Evolutionary conservation across 2,888 invertebrate genomes (phyloP).

Genomic region (Xanthorhoe designata): DNA sequence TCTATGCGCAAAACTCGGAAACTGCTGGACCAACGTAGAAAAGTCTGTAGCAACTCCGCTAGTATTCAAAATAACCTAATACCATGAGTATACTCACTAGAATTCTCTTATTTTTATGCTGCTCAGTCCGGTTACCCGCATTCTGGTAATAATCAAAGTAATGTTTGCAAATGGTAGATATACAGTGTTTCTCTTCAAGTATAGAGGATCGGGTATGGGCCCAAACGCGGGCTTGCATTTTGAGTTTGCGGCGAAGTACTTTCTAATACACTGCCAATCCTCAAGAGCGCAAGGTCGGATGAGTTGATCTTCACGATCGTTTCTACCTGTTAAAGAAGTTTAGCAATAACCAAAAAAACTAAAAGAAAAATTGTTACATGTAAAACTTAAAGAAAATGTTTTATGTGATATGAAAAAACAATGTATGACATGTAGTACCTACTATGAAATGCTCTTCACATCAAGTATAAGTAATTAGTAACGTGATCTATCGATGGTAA

Average conservation of each 20-base stretch:
- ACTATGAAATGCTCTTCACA: too few species aligned
- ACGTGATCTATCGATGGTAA: too few species aligned
- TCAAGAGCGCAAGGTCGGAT: slow-evolving; percentile 44
- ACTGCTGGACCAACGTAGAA: too few species aligned
- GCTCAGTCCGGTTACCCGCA: slow-evolving; percentile 45
- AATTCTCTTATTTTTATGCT: slow-evolving; percentile 53
- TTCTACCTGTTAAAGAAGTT: slow-evolving; percentile 14
- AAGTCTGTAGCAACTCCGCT: too few species aligned
- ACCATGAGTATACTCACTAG: slow-evolving; percentile 52
- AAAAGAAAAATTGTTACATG: too few species aligned
- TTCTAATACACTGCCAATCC: slow-evolving; percentile 48
- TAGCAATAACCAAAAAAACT: too few species aligned
- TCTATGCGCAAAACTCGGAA: too few species aligned
- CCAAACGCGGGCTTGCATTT: slow-evolving; percentile 39
- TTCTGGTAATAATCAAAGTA: slow-evolving; percentile 37
- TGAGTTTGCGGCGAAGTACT: slow-evolving; percentile 41
- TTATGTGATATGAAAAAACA: too few species aligned
- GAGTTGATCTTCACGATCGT: slow-evolving; percentile 32
- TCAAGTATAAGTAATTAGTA: too few species aligned
- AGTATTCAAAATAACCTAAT: too few species aligned
- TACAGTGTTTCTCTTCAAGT: slow-evolving; percentile 25
- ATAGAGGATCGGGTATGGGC: slow-evolving; percentile 36
- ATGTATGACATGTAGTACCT: too few species aligned
- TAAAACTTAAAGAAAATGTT: too few species aligned
- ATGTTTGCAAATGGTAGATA: slow-evolving; percentile 44